Evolutionary conservation across 2,113 vertebrate species (phyloP), one percentile per base, ranked within the genome.

Genomic region (Canis aureus): DNA sequence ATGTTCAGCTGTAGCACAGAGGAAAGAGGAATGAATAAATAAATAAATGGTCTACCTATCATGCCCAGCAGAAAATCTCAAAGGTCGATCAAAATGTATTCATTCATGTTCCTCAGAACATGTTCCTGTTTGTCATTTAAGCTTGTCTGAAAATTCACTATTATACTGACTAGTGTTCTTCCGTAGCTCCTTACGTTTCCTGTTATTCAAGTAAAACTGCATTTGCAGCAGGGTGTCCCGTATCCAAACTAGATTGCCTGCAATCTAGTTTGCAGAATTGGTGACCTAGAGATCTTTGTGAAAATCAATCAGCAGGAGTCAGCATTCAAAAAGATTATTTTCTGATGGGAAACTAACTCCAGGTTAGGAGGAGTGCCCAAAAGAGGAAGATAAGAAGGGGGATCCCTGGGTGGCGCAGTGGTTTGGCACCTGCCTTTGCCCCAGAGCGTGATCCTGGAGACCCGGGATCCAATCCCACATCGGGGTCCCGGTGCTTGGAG

Each of bases 121-220:
- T 20, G 67, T 35, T 60, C 51, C 59, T 78, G n/a, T 35, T 89
- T 79, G 74, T 78, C 51, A 69, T 80, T 89, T 81, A 84, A 91
- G n/a, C 62, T 55, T 90, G 3, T 43, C 32, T 69, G 60, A 79
- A 97, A 95, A 67, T 22, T 79, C 59, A 89, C 60, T 59, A 11
- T 66, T 73, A 27, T 27, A 43, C n/a, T n/a, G 53, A 64, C 29
- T 29, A 43, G 38, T 29, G 17, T 17, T 49, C 35, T 81, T 79
- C n/a, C 32, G 19, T 71, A 79, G 13, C 43, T 43, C 49, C 59
- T 66, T 27, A 80, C 43, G 82, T 16, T 94, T 95, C 67, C 79
- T 62, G 27, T 89, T 96, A 94, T 91, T 79, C 90, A 92, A 87
- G 79, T 74, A 90, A 97, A 96, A 92, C 73, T 95, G 49, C 38